phyloP scores from a whole-genome alignment of 1,140 invertebrate species.

The Apis cerana region DNA sequence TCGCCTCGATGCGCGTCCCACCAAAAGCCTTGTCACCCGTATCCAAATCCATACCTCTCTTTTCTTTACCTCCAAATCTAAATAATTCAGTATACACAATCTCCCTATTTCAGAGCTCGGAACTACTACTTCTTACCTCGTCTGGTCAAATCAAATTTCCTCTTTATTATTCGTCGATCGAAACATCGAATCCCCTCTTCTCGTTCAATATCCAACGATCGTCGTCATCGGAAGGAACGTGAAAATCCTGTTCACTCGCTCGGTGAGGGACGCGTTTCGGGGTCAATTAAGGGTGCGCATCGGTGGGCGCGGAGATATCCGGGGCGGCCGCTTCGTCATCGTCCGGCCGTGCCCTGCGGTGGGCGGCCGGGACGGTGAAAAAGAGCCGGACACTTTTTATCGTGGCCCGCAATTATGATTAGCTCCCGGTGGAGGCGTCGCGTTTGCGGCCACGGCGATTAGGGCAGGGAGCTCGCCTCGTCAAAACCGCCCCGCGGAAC shows the following conservation, averaged over 20 bases:
- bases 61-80: too few relatives aligned
- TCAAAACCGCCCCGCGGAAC: conserved; percentile 76
- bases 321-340: conserved; percentile 60
- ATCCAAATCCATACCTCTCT: too few relatives aligned
- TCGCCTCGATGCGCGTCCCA: neutral
- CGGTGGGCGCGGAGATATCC: conserved; percentile 13
- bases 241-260: too few relatives aligned
- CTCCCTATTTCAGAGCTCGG: too few relatives aligned
- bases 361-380: conserved; percentile 67
- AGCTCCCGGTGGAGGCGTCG: conserved; percentile 64
- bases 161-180: too few relatives aligned
- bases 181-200: too few relatives aligned
- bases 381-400: conserved; percentile 76
- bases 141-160: too few relatives aligned
- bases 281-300: conserved; percentile 22
- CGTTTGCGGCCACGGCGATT: conserved; percentile 56
- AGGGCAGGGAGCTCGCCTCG: conserved; percentile 59
- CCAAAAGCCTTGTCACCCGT: conserved; percentile 27
- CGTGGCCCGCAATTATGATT: conserved; percentile 75
- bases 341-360: conserved; percentile 21
- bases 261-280: neutral
- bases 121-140: too few relatives aligned
- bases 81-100: too few relatives aligned
- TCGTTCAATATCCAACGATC: too few relatives aligned
- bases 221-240: too few relatives aligned